These are phyloP conservation scores for Drosophila sp. DNA, from an alignment of 1,140 invertebrate species.

Conservation along the genomic window DNA sequence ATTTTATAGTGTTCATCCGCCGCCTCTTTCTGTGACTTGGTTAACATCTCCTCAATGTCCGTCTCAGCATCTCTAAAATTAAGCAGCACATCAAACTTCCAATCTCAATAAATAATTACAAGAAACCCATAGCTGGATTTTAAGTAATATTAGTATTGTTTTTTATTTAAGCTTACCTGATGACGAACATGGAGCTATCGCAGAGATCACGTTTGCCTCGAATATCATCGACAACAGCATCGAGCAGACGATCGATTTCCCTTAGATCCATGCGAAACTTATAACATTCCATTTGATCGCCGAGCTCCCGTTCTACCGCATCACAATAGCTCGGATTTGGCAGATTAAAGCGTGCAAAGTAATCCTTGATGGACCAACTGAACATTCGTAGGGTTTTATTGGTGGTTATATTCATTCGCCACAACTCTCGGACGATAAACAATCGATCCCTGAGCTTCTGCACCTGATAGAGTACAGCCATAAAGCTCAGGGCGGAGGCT, in stretches of 20 bases:
- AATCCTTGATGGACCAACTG: constrained; percentile 53
- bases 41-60: constrained; percentile 48
- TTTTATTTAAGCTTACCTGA: constrained; percentile 32
- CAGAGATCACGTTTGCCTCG: constrained; percentile 35
- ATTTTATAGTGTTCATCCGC: constrained; percentile 3
- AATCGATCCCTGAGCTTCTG: constrained; percentile 24
- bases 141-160: too few species aligned
- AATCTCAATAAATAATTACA: background rate
- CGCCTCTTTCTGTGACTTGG: constrained; percentile 6
- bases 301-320: constrained; percentile 18
- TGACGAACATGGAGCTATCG: constrained; percentile 22
- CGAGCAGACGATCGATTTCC: constrained; percentile 47
- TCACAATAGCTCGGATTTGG: constrained; percentile 46
- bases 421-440: constrained; percentile 19
- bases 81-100: background rate
- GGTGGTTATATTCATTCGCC: background rate
- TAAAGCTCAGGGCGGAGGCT: constrained; percentile 19
- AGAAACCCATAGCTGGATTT: too few species aligned
- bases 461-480: constrained; percentile 31
- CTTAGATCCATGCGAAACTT: constrained; percentile 54
- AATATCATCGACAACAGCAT: constrained; percentile 28
- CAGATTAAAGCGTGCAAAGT: constrained; percentile 43
- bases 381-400: constrained; percentile 33
- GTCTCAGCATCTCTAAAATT: constrained; percentile 36
- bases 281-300: constrained; percentile 30